These are phyloP conservation scores for Tinamus major DNA, from an alignment of 2,797 vertebrate species.

Conservation along the genomic window DNA sequence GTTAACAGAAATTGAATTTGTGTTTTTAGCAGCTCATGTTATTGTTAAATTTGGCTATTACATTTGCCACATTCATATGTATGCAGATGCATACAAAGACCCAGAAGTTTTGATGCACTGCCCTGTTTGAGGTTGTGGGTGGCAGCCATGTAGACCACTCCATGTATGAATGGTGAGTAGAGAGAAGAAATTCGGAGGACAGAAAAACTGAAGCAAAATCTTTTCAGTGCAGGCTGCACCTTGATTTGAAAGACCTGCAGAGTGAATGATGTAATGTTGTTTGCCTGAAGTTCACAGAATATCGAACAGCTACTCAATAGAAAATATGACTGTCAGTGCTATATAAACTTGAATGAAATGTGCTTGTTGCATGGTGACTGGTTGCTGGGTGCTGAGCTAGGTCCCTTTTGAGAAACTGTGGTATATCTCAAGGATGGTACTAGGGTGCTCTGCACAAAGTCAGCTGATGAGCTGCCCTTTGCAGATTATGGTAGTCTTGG, in stretches of 20 bases:
- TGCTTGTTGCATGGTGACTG: neutral
- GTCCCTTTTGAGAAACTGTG: accelerated
- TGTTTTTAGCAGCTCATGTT: neutral
- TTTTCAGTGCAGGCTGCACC: neutral
- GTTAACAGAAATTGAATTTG: neutral
- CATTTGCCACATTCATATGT: neutral
- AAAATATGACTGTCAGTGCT: neutral
- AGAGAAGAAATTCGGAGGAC: neutral
- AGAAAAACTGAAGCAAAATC: neutral
- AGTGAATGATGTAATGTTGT: neutral
- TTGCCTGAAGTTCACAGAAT: neutral
- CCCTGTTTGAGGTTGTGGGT: neutral
- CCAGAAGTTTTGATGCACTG: neutral
- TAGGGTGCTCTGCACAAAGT: neutral
- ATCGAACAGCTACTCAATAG: neutral
- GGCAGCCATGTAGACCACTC: neutral
- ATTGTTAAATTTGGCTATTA: neutral
- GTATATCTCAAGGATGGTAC: accelerated
- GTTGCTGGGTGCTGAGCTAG: neutral
- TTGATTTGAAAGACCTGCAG: neutral
- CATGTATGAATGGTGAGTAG: neutral
- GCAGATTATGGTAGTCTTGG: neutral
- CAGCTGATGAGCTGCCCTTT: neutral
- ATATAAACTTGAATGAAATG: neutral
- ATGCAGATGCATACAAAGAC: neutral